Evolutionary conservation across 2,113 vertebrate species (phyloP), one percentile per base, ranked within the genome.

Genomic region (Jacana jacana): DNA sequence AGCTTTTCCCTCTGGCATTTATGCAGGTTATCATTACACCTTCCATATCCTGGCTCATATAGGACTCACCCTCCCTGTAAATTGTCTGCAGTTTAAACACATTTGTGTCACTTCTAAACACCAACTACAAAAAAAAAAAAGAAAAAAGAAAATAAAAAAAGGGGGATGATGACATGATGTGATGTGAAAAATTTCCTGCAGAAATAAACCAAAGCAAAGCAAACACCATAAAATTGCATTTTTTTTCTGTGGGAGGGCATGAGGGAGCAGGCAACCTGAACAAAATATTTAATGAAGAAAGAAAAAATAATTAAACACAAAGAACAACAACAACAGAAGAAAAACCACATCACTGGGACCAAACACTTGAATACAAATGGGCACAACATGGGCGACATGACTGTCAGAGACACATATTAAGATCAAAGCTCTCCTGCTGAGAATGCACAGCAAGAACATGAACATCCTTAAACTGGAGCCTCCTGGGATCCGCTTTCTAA

Each of bases 401-500:
- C 80, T 70, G 71, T 78, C 65, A 61, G 60, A 95, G 88, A 77
- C 75, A 95, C 31, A 55, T 52, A 60, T 22, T 66, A 69, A 72
- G 87, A 96, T 95, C 93, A 97, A 91, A 97, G 90, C 64, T 66
- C 70, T 76, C 89, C 83, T 89, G 46, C 87, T 91, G 92, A 66
- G 68, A 91, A 87, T 73, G 57, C 57, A 46, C 82, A 81, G 72
- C 80, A 95, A 95, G 94, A 95, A 97, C 94, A 95, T 35, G 78
- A 95, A 37, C 94, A 82, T 94, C 86, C 94, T 84, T 89, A 88
- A 96, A 91, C 46, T 4, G 9, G 30, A 89, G 82, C 82, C 60
- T 96, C 61, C 71, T 91, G 79, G 65, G 83, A 94, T 85, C 68
- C 7, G 48, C 78, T 70, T 96, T 96, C 90, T 91, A 93, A 94